Conservation (phyloP, 2,888 invertebrate genomes). For the Melikaiella ostensackeni region DNA sequence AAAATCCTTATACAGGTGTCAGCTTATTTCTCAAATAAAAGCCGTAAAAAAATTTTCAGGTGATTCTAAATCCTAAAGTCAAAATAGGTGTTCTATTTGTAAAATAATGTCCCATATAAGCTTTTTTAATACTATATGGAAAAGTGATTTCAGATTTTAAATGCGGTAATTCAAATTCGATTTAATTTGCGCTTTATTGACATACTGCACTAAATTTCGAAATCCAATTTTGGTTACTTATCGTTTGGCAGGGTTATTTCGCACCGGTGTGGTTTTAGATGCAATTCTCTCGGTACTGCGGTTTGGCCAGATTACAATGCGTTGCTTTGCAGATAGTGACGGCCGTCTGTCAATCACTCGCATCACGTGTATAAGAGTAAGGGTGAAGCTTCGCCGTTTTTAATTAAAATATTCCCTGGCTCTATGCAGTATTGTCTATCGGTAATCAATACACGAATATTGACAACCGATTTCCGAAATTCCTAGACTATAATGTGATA, state of each 20-base stretch:
- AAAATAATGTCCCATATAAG: no score
- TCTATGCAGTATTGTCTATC: neutral
- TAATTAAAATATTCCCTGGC: constrained; percentile 32
- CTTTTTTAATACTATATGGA: neutral
- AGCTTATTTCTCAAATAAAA: no score
- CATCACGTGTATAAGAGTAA: constrained; percentile 36
- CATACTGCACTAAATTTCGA: constrained; percentile 28
- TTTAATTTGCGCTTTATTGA: constrained; percentile 15
- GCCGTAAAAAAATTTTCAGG: no score
- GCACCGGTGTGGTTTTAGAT: constrained; percentile 39
- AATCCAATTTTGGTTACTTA: constrained; percentile 39
- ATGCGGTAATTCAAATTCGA: neutral
- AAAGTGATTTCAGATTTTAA: neutral
- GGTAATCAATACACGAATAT: neutral
- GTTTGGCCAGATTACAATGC: constrained; percentile 40
- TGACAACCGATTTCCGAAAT: neutral
- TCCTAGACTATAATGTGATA: neutral
- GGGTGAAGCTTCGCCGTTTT: constrained; percentile 29
- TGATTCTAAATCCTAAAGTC: no score
- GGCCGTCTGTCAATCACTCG: constrained; percentile 35
- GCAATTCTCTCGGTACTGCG: constrained; percentile 38
- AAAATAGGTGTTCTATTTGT: no score
- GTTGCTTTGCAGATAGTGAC: constrained; percentile 39
- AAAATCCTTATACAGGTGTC: no score
- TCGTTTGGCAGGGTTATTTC: constrained; percentile 38